Percentiles rank a stretch among this genome's conserved stretches.
Conservation (phyloP, 2,113 vertebrate species). For the Choloepus hoffmanni region DNA sequence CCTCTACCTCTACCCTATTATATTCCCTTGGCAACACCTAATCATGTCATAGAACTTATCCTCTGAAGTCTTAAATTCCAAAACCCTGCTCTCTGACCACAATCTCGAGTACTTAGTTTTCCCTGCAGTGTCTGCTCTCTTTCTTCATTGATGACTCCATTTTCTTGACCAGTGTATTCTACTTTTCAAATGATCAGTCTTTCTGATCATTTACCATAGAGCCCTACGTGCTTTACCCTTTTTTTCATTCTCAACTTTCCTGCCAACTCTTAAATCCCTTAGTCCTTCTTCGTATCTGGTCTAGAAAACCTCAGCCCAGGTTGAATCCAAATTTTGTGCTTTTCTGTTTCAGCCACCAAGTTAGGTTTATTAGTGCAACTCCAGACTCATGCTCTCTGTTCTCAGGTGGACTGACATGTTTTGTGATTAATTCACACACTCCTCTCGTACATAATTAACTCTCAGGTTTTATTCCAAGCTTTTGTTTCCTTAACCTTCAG, state of each 20-base stretch:
- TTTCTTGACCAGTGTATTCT: background rate
- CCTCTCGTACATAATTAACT: background rate
- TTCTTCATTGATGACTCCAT: background rate
- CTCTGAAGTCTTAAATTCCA: background rate
- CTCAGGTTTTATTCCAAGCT: background rate
- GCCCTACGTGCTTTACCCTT: background rate
- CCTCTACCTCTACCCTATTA: background rate
- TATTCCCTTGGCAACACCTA: background rate
- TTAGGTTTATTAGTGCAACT: background rate
- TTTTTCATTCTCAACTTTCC: background rate
- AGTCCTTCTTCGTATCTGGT: background rate
- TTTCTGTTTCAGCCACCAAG: background rate
- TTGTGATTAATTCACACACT: background rate
- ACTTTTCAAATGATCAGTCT: background rate
- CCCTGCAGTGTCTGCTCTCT: background rate
- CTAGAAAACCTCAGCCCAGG: background rate
- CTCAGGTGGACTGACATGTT: background rate
- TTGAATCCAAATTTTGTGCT: background rate
- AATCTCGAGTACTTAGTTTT: background rate
- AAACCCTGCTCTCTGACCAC: background rate
- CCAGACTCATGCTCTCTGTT: background rate
- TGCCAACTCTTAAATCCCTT: background rate
- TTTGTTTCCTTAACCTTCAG: background rate
- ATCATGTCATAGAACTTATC: background rate
- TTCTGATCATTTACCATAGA: background rate